Base-by-base conservation (phyloP, 2,113 vertebrate genomes). In the Psammodynastes pulverulentus region DNA sequence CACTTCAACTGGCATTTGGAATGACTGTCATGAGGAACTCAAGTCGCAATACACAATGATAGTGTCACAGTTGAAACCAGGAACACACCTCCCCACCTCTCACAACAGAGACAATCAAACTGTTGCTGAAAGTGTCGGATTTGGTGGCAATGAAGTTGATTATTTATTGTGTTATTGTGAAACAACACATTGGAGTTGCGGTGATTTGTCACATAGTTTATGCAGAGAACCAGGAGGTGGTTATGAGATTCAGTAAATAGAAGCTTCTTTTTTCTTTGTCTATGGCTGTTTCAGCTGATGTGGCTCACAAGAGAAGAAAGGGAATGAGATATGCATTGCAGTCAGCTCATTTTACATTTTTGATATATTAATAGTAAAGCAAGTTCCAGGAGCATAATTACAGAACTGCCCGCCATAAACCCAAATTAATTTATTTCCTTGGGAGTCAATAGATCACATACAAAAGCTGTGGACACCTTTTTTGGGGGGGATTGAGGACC, bases 201-300 rank as follows among this genome's bases (percentile, higher is more conserved):
- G 7, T 97, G 94, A 97, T 97, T 97, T 97, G 97, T 94, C 15
- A 52, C 49, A 46, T 52, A 92, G 45, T 94, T 97, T 95, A 96
- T 96, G 94, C 94, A 96, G 97, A 97, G 95, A 93, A 95, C 92
- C 88, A 91, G 88, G 58, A 95, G 91, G 87, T 94, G 88, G 96
- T 97, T 95, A 95, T 84, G 58, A 49, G 90, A 39, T 90, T 94
- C 84, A 79, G 86, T 93, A 96, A 96, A 96, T 94, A 95, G 94
- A 90, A 8, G 8, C 19, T 48, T 43, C 94, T 51, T 87, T 94
- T 29, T 1, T 52, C 15, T 13, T 52, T 5, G 3, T 52, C 52
- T 21, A 26, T 84, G 93, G 21, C 29, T 95, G 89, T 86, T 92
- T 86, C 95, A 84, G 87, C 34, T 92, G 90, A 91, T 89, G 94